Evolutionary conservation across 2,113 vertebrate species (phyloP), one percentile per base, ranked within the genome.

Genomic region (Gallinago paraguaiae): DNA sequence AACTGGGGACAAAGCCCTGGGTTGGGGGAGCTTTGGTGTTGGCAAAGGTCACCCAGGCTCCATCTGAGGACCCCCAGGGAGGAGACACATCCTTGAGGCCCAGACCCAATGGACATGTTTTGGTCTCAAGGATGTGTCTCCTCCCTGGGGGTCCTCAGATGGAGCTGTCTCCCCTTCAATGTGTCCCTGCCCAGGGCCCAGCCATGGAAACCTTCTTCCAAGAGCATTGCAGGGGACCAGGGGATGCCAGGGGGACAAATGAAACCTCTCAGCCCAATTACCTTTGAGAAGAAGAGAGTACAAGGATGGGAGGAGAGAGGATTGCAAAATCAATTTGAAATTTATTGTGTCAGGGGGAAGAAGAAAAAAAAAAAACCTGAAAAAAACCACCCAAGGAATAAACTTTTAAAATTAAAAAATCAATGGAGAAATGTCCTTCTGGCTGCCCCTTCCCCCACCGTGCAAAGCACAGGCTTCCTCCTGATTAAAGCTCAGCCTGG

Each of bases 401-500:
- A 95, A 95, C 86, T 92, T 95, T 74, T 28, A 89, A 90, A 95
- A 90, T 95, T 68, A 91, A 20, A 39, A 88, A 96, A 96, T 96
- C 90, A 63, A 90, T 96, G 54, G 90, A 92, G 92, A 96, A 91
- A 65, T 27, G 48, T 96, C 93, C 89, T 93, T 93, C 90, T 82
- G 54, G 91, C 71, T 20, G 63, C 63, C 96, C 96, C 97, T 94
- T 96, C 95, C 94, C 92, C 95, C 89, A 93, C 80, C 11, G 41
- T 48, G 83, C 77, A 77, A 77, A 97, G 88, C 95, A 61, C 74
- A 90, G 87, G 46, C 91, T 96, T 97, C 96, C 94, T 97, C 95
- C 93, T 97, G 93, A 98, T 97, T 94, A 96, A 96, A 97, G 95
- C 92, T 84, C 93, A 70, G 97, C 96, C 97, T 88, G 83, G 81